Conservation (phyloP, 2,113 vertebrate species). For the Plotosus lineatus region DNA sequence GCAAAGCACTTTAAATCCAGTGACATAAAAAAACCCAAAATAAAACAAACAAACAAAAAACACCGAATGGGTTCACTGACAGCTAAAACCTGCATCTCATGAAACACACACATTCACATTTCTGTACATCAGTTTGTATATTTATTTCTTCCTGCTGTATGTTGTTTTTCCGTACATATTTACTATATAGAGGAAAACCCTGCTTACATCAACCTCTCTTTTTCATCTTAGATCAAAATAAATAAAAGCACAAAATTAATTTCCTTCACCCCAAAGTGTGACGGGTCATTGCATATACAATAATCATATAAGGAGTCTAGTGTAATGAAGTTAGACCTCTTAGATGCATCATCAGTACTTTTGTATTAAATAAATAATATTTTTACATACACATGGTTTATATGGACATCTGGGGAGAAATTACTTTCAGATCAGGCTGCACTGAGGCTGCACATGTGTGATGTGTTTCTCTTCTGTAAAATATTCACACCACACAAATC, state of each 20-base stretch:
- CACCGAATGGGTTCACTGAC: not conserved
- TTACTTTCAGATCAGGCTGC: not conserved
- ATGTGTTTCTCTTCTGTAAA: conserved; percentile 25
- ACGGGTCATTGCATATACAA: conserved; percentile 58
- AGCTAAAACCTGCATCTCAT: not conserved
- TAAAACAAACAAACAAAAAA: too few species aligned
- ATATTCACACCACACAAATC: conserved; percentile 55
- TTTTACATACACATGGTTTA: not conserved
- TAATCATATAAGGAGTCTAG: conserved; percentile 42
- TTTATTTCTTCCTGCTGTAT: conserved; percentile 85
- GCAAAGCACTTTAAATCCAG: conserved; percentile 2
- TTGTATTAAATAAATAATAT: conserved; percentile 42
- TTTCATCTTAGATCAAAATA: conserved; percentile 62
- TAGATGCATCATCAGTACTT: conserved; percentile 65
- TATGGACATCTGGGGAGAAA: not conserved
- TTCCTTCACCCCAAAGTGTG: conserved; percentile 76
- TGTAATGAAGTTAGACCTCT: conserved; percentile 30
- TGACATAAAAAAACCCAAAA: too few species aligned
- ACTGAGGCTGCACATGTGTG: not conserved
- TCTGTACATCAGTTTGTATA: conserved; percentile 75
- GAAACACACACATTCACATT: conserved; percentile 1
- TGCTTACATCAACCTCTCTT: conserved; percentile 79
- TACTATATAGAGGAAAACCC: conserved; percentile 78
- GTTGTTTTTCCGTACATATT: conserved; percentile 84
- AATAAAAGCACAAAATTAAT: conserved; percentile 84